phyloP scores from a whole-genome alignment of 2,797 vertebrate genomes.

The Enteromius argenteus region DNA sequence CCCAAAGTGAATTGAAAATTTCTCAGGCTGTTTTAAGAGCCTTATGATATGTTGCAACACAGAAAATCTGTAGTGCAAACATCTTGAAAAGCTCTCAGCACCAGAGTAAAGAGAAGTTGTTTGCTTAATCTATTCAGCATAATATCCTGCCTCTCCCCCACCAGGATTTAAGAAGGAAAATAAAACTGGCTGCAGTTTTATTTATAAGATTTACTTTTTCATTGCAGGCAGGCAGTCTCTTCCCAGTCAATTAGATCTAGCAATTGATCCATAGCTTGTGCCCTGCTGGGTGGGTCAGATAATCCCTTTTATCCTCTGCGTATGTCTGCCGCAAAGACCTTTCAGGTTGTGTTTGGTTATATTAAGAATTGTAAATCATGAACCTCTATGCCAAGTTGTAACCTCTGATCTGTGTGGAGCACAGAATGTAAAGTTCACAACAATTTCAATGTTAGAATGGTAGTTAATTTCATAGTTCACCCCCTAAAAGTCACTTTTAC shows the following conservation, averaged over 20 bases:
- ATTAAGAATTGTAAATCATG: conserved; percentile 30
- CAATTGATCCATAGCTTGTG: conserved; percentile 49
- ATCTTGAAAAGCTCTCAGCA: conserved; percentile 34
- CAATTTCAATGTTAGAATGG: background rate
- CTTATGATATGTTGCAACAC: conserved; percentile 10
- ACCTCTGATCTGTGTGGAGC: background rate
- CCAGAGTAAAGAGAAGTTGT: conserved; percentile 16
- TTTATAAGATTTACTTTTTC: conserved; percentile 57
- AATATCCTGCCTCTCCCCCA: background rate
- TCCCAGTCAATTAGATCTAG: conserved; percentile 52
- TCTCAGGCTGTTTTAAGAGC: conserved; percentile 16
- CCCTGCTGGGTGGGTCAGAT: conserved; percentile 40
- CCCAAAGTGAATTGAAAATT: background rate
- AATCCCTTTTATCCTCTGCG: conserved; percentile 49
- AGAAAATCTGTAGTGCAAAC: conserved; percentile 25
- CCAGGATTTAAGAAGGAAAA: conserved; percentile 43
- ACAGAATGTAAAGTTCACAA: background rate
- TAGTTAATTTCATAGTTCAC: background rate
- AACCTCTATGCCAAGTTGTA: background rate
- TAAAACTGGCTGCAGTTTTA: conserved; percentile 47
- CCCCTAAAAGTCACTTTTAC: no score
- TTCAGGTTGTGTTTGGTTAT: conserved; percentile 33
- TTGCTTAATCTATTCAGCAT: conserved; percentile 37
- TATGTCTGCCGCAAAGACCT: conserved; percentile 20
- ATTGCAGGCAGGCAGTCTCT: conserved; percentile 37